phyloP scores from a whole-genome alignment of 2,888 invertebrate genomes.

The Alloscopus bannaensis region DNA sequence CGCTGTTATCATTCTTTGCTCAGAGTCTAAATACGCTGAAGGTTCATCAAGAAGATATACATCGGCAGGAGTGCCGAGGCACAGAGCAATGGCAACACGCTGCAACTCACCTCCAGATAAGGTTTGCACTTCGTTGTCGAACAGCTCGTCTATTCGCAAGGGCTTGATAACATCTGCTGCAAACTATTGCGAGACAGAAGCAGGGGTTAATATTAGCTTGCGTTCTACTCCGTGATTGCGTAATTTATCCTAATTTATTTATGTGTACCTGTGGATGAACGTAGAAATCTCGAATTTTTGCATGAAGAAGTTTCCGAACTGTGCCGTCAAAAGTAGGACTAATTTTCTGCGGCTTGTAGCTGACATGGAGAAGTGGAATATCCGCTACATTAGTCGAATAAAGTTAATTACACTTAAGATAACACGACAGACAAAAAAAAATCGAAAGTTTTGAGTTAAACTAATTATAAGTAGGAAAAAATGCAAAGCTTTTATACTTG shows the following conservation, averaged over 20 bases:
- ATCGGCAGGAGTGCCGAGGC: constrained; percentile 98
- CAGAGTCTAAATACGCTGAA: constrained; percentile 98
- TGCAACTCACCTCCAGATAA: constrained; percentile 99
- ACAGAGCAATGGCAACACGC: constrained; percentile 95
- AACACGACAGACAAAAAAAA: not conserved
- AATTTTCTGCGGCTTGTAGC: constrained; percentile 99
- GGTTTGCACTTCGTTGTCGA: constrained; percentile 99
- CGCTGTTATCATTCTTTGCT: constrained; percentile 99
- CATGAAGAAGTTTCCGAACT: constrained; percentile 94
- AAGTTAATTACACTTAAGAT: constrained; percentile 90
- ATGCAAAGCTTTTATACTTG: no score
- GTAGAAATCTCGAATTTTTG: constrained; percentile 98
- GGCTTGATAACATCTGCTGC: constrained; percentile 99
- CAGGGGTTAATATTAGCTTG: not conserved
- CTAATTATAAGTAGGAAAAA: no score
- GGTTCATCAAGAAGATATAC: constrained; percentile 99
- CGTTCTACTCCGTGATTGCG: not conserved
- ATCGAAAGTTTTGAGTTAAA: no score
- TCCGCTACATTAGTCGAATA: no score
- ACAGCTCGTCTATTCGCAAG: constrained; percentile 95
- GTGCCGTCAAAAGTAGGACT: constrained; percentile 96
- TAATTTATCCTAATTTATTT: no score
- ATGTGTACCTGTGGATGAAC: constrained; percentile 89
- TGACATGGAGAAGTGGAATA: constrained; percentile 94
- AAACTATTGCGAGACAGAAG: constrained; percentile 81